These are phyloP conservation scores for Cheiracanthium punctorium DNA, from an alignment of 2,888 invertebrate species.

Conservation along the genomic window DNA sequence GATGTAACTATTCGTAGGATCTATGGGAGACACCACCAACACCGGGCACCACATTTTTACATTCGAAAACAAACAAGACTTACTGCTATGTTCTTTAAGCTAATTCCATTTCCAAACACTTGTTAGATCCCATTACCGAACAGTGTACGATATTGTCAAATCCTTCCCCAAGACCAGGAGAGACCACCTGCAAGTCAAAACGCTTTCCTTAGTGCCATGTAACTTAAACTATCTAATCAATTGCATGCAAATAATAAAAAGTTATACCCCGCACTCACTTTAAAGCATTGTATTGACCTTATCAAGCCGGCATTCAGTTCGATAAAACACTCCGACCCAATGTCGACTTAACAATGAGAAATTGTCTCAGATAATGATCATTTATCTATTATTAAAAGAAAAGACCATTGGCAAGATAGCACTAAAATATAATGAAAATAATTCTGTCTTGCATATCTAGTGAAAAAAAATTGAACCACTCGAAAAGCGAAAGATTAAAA, in stretches of 20 bases:
- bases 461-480: slow-evolving; percentile 23
- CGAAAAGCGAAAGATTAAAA: slow-evolving; percentile 31
- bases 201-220: slow-evolving; percentile 40
- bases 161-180: slow-evolving; percentile 13
- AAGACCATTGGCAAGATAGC: neutral
- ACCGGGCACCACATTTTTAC: too few species aligned
- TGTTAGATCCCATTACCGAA: neutral
- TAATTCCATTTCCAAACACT: slow-evolving; percentile 17
- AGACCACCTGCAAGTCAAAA: slow-evolving; percentile 55
- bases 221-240: slow-evolving; percentile 61
- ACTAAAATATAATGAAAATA: slow-evolving; percentile 46
- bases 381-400: slow-evolving; percentile 42
- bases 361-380: slow-evolving; percentile 35
- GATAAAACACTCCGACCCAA: slow-evolving; percentile 53
- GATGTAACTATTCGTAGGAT: too few species aligned
- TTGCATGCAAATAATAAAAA: slow-evolving; percentile 43
- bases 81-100: neutral
- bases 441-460: slow-evolving; percentile 45
- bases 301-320: slow-evolving; percentile 18
- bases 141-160: slow-evolving; percentile 15
- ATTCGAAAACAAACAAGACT: neutral
- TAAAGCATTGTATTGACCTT: slow-evolving; percentile 36
- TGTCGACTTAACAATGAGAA: slow-evolving; percentile 58
- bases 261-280: slow-evolving; percentile 24
- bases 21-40: too few species aligned